A percentile compares a stretch with the other conserved stretches of the same genome.
These are phyloP conservation scores for Hephaestus fuliginosus DNA, from an alignment of 2,797 vertebrate species.

Conservation along the genomic window DNA sequence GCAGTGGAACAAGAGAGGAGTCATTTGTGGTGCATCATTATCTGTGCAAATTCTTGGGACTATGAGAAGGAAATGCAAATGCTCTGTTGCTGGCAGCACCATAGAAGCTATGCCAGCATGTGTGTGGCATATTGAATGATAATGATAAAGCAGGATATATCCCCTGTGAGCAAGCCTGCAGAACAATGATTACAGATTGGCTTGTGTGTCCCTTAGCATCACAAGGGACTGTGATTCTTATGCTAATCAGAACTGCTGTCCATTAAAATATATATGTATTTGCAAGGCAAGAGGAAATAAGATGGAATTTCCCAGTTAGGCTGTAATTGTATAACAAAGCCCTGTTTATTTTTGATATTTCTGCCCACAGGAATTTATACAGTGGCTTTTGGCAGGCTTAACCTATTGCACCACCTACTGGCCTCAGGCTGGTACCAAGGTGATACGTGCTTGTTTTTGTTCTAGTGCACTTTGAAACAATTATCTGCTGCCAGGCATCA, in stretches of 20 bases:
- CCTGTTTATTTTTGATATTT: constrained; percentile 57
- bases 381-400: constrained; percentile 28
- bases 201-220: constrained; percentile 64
- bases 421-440: constrained; percentile 13
- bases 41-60: constrained; percentile 48
- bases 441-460: background rate
- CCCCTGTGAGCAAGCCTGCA: constrained; percentile 74
- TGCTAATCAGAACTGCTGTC: constrained; percentile 74
- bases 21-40: constrained; percentile 58
- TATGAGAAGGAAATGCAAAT: constrained; percentile 69
- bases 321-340: constrained; percentile 41
- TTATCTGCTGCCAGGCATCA: constrained; percentile 9
- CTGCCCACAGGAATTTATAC: constrained; percentile 11
- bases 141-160: constrained; percentile 71
- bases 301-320: constrained; percentile 54
- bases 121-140: constrained; percentile 74
- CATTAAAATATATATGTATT: constrained; percentile 68
- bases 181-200: constrained; percentile 83
- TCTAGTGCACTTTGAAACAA: constrained; percentile 11
- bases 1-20: constrained; percentile 22
- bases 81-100: constrained; percentile 45
- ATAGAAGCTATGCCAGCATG: constrained; percentile 56
- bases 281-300: constrained; percentile 55
- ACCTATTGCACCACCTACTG: constrained; percentile 74
- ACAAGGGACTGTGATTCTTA: constrained; percentile 73